These are phyloP conservation scores for Actinemys pallida DNA, from an alignment of 2,113 vertebrate species.

Conservation along the genomic window DNA sequence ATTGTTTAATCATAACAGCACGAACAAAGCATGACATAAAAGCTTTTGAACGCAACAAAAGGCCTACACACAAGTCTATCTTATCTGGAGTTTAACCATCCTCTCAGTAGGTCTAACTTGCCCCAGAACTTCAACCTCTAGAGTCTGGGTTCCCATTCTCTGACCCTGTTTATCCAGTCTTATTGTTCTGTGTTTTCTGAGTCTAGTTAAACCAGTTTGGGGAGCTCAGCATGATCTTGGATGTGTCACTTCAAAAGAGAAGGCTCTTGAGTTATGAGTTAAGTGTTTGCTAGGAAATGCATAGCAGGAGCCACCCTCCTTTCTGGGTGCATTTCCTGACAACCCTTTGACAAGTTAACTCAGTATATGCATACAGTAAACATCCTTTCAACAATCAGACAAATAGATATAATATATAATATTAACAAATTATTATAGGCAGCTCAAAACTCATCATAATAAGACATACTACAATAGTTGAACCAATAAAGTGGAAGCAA, in stretches of 20 bases:
- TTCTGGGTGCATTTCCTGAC: too few species aligned
- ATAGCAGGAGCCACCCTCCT: too few species aligned
- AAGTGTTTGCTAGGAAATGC: too few species aligned
- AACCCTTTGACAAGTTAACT: too few species aligned
- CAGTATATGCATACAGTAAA: too few species aligned
- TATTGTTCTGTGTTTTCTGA: slow-evolving; percentile 21
- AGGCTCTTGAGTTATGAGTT: too few species aligned
- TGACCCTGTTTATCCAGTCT: background rate
- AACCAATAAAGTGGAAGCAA: too few species aligned
- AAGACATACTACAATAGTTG: too few species aligned
- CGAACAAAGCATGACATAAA: background rate
- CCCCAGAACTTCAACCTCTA: background rate
- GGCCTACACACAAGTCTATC: background rate
- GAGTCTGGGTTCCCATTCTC: background rate
- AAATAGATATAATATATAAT: too few species aligned
- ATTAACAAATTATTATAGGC: too few species aligned
- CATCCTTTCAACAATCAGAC: too few species aligned
- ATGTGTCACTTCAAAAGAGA: background rate
- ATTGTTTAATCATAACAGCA: background rate
- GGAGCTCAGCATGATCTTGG: background rate
- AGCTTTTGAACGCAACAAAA: background rate
- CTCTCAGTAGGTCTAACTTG: background rate
- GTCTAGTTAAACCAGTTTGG: background rate
- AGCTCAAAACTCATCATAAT: too few species aligned
- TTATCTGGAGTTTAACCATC: background rate